Evolutionary conservation across 1,140 invertebrate genomes (phyloP), one percentile per base, ranked within the genome.

Genomic region (Meloidogyne hapla): DNA sequence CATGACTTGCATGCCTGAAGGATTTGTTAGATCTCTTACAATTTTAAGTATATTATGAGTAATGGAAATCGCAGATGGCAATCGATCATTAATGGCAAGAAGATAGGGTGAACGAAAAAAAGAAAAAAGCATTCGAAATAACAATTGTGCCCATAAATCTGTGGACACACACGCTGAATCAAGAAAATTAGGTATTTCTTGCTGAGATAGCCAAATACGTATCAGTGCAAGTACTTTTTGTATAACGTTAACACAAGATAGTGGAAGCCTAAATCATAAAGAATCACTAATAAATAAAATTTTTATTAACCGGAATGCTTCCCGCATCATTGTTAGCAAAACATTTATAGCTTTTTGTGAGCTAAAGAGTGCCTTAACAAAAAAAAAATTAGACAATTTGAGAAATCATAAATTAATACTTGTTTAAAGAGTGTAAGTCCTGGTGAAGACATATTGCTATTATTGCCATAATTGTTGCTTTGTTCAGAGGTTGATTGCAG

Each of bases 101-200:
- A 85, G 23, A 69, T 85, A 85, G 1, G 84, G 86, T 33, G 77
- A 80, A 42, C 80, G 77, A 42, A 85, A 85, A 75, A 87, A 85
- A 40, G 74, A 76, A 13, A 79, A 77, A 25, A 80, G 38, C 48
- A 83, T 79, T 63, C 87, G 75, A 25, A 87, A 77, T 8, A 86
- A 56, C 25, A 85, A 67, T 5, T 85, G 69, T 13, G 76, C 79
- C 61, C 66, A 82, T 23, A 74, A 33, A 21, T 87, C 82, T 15
- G 79, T 73, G 9, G 80, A 77, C 15, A 85, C 78, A 13, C 71
- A 63, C 38, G 74, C 76, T 10, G 74, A 75, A 64, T 85, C 78
- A 2, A 86, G 76, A 64, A 86, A 86, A 10, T 81, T 79, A 4
- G 84, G 83, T 66, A 87, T 75, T 68, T 86, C 85, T 33, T 71